These are phyloP conservation scores for Tiliqua scincoides DNA, from an alignment of 2,113 vertebrate species.

Conservation along the genomic window DNA sequence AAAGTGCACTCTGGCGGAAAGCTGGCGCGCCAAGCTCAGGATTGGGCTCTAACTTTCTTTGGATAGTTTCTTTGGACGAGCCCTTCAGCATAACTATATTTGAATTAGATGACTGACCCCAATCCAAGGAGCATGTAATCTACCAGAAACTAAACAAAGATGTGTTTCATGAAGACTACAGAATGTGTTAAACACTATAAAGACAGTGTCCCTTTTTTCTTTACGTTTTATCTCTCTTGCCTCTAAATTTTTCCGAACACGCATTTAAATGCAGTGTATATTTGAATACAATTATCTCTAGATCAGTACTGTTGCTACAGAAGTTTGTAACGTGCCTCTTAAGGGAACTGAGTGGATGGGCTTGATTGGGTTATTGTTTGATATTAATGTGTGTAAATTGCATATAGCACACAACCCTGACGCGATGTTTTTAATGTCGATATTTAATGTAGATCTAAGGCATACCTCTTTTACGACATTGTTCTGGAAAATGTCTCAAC, in stretches of 20 bases:
- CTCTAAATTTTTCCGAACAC: background rate
- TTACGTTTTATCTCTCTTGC: background rate
- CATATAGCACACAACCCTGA: background rate
- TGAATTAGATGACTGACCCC: too few relatives aligned
- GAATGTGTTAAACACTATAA: background rate
- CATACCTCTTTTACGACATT: background rate
- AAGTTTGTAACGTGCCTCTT: background rate
- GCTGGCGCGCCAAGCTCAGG: too few relatives aligned
- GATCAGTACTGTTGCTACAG: background rate
- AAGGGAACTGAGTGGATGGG: background rate
- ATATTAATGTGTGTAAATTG: background rate
- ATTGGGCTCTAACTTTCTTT: too few relatives aligned
- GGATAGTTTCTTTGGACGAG: too few relatives aligned
- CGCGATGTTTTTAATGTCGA: background rate
- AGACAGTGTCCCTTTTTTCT: too few relatives aligned
- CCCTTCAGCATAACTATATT: too few relatives aligned
- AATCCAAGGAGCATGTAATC: background rate
- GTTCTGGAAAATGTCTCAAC: background rate
- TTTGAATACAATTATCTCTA: background rate
- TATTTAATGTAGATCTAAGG: background rate
- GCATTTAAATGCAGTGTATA: background rate
- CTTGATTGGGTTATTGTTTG: background rate
- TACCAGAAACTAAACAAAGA: background rate
- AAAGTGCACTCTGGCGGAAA: too few relatives aligned
- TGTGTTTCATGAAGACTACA: background rate